phyloP scores from a whole-genome alignment of 2,888 invertebrate species.

The Brachyptera putata region DNA sequence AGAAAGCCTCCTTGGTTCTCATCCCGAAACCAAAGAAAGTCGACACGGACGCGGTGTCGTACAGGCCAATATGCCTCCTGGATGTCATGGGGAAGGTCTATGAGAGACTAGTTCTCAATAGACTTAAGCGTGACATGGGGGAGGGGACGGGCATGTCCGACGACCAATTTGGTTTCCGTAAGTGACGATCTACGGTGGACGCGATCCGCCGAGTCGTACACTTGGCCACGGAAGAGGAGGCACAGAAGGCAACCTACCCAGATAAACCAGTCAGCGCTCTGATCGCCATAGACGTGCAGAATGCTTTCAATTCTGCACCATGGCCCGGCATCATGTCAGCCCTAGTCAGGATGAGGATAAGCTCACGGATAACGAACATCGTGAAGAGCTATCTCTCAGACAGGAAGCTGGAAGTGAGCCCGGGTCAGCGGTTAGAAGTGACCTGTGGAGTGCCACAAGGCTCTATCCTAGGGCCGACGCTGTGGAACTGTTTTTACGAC shows the following conservation, averaged over 20 bases:
- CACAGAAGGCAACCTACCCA: background rate
- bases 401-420: no score
- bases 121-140: background rate
- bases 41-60: background rate
- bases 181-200: background rate
- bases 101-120: constrained; percentile 13
- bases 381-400: no score
- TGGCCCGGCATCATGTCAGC: no score
- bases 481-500: no score
- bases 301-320: background rate
- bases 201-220: background rate
- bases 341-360: no score
- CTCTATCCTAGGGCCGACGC: no score
- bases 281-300: background rate
- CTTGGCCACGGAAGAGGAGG: background rate
- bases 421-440: no score
- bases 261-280: background rate
- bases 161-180: background rate
- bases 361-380: no score
- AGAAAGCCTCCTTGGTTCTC: constrained; percentile 26
- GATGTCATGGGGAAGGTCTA: constrained; percentile 28
- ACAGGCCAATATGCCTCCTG: constrained; percentile 26
- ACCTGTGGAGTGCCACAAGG: no score
- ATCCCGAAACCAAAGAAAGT: constrained; percentile 24
- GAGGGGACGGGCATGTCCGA: background rate